These are phyloP conservation scores for Palythoa grandis DNA, from an alignment of 92 coral and sea anemone genomes.

Conservation along the genomic window DNA sequence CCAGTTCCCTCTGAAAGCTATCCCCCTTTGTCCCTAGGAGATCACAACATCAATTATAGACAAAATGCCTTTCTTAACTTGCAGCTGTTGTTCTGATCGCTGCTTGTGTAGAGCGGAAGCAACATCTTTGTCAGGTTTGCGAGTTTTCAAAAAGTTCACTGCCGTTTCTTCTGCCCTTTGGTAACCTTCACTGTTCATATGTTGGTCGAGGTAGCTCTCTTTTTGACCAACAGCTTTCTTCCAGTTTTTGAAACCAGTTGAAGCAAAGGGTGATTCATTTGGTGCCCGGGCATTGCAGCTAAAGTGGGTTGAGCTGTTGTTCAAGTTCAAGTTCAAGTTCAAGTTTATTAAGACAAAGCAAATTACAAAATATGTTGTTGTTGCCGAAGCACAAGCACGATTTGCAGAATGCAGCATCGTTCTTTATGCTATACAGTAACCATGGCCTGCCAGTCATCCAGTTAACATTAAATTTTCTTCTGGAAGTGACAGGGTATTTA, in stretches of 20 bases:
- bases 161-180: conserved; percentile 44
- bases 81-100: conserved; percentile 35
- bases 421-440: conserved; percentile 15
- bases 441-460: conserved; percentile 41
- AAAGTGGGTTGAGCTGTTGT: neutral
- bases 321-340: too few relatives aligned
- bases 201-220: conserved; percentile 42
- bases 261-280: conserved; percentile 23
- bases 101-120: conserved; percentile 11
- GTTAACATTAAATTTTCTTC: conserved; percentile 43
- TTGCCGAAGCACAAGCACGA: conserved; percentile 21
- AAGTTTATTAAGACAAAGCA: too few relatives aligned
- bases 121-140: conserved; percentile 49
- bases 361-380: too few relatives aligned
- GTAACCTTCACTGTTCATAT: conserved; percentile 38
- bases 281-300: conserved; percentile 34
- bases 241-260: conserved; percentile 43
- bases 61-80: conserved; percentile 32
- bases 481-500: conserved; percentile 35
- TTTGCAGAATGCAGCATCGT: conserved; percentile 24
- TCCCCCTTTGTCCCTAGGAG: conserved; percentile 51
- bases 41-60: conserved; percentile 50
- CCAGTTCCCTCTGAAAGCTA: conserved; percentile 56
- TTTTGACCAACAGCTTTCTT: conserved; percentile 40
- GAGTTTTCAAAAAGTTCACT: conserved; percentile 52